Percentiles rank a stretch among this genome's conserved stretches.
Evolutionary conservation across 2,888 invertebrate genomes (phyloP).

Genomic region (Syritta pipiens): DNA sequence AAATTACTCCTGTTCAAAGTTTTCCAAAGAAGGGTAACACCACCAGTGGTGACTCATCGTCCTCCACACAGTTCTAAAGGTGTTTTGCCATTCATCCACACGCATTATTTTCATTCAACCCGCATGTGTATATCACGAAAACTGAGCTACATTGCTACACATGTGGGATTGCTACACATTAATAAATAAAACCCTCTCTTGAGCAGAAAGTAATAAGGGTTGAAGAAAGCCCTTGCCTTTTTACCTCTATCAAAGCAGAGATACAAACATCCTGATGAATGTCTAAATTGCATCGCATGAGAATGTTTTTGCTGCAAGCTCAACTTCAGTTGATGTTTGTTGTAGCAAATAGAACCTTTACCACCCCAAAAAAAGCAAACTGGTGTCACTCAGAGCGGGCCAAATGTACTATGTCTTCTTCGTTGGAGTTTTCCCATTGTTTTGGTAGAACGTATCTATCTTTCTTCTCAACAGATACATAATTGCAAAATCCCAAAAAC

Average conservation of each 20-base stretch:
- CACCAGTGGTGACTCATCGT: slow-evolving; percentile 51
- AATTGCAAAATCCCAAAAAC: slow-evolving; percentile 36
- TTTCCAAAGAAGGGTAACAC: too few relatives aligned
- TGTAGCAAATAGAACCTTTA: too few relatives aligned
- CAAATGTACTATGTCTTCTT: too few relatives aligned
- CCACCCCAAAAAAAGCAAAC: slow-evolving; percentile 49
- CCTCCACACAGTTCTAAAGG: background rate
- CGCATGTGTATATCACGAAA: slow-evolving; percentile 11
- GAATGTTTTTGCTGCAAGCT: too few relatives aligned
- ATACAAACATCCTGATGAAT: slow-evolving; percentile 23
- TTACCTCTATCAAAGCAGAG: slow-evolving; percentile 24
- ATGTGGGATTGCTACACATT: slow-evolving; percentile 41
- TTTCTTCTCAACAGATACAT: background rate
- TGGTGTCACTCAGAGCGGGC: slow-evolving; percentile 50
- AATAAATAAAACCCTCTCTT: slow-evolving; percentile 42
- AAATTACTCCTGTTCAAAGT: too few relatives aligned
- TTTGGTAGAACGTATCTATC: background rate
- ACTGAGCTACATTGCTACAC: background rate
- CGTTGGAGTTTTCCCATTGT: too few relatives aligned
- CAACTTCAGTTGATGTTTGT: too few relatives aligned
- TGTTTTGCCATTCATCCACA: slow-evolving; percentile 35
- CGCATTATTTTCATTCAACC: slow-evolving; percentile 53
- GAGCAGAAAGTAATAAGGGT: slow-evolving; percentile 35
- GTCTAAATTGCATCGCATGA: slow-evolving; percentile 18
- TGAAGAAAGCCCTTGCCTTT: slow-evolving; percentile 52